Evolutionary conservation across 1,140 invertebrate genomes (phyloP), one percentile per base, ranked within the genome.

Genomic region (Cydia pomonella): DNA sequence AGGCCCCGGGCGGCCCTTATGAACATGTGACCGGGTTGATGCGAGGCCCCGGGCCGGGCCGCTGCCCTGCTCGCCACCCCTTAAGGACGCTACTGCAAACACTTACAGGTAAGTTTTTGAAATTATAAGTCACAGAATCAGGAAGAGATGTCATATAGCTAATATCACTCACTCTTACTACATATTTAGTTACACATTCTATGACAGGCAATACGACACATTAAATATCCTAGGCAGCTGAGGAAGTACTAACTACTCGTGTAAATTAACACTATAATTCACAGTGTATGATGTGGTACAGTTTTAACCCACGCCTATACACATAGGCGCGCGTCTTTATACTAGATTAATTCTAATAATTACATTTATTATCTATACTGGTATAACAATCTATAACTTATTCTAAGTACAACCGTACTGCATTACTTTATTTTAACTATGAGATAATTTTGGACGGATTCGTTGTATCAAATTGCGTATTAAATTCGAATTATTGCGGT

Each of bases 391-490:
- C 29, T 69, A 23, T 38, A 69, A 9, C 29, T 33, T 33, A 38
- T 18, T 69, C 29, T 41, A 69, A 69, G 29, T 69, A 69, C 64
- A 69, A 69, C 64, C 64, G 41, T 69, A 69, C 29, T 64, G n/a
- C 44, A 72, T 76, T 64, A 62, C 13, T 62, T 47, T 77, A 69
- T 77, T 63, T 41, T 47, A 71, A 25, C 12, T 41, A 72, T 21
- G 66, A 41, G 71, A 72, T 33, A 64, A 44, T 74, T 72, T 59
- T 73, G 85, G 83, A 90, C 82, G 83, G 82, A 85, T 87, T 88
- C 88, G 88, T 87, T 89, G 88, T 79, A 80, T 83, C 72, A 71
- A 75, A 82, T 76, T 73, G 33, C 75, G 73, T 64, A 64, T 44
- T 59, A 25, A 74, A 47, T 62, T 80, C 53, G 29, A 50, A 77